A percentile compares a stretch with the other conserved stretches of the same genome.
Conservation (phyloP, 2,113 vertebrate genomes). For the Gymnogyps californianus region DNA sequence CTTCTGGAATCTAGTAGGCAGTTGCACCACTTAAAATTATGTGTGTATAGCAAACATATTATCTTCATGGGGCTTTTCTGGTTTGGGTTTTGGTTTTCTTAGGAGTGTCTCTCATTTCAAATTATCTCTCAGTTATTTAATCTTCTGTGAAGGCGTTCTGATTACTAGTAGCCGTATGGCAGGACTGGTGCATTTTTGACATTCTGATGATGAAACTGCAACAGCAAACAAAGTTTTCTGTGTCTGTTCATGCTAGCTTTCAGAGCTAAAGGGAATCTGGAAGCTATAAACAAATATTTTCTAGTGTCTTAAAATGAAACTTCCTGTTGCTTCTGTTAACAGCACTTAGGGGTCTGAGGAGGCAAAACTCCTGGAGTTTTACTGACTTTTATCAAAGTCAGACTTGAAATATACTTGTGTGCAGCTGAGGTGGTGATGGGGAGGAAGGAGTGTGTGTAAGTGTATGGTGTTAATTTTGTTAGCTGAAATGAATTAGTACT, state of each 20-base stretch:
- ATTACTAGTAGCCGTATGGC: neutral
- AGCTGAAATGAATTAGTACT: neutral
- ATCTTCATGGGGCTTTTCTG: neutral
- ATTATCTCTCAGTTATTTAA: neutral
- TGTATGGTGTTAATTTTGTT: neutral
- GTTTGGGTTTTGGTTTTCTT: constrained; percentile 13
- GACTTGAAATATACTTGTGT: neutral
- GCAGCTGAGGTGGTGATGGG: neutral
- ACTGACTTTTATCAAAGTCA: neutral
- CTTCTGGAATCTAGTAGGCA: neutral
- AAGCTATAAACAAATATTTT: constrained; percentile 31
- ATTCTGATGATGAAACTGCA: constrained; percentile 37
- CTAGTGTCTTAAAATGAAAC: neutral
- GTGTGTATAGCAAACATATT: neutral
- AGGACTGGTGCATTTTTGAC: constrained; percentile 21
- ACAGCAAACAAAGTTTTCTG: neutral
- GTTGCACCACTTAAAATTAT: neutral
- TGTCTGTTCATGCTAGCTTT: neutral
- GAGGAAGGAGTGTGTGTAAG: neutral
- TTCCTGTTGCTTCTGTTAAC: constrained; percentile 24
- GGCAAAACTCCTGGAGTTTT: neutral
- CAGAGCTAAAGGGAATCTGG: neutral
- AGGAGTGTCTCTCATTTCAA: constrained; percentile 7
- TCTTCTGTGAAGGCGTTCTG: neutral
- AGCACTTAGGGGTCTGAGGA: neutral